These are phyloP conservation scores for Sebastes fasciatus DNA, from an alignment of 2,113 vertebrate genomes.

Conservation along the genomic window DNA sequence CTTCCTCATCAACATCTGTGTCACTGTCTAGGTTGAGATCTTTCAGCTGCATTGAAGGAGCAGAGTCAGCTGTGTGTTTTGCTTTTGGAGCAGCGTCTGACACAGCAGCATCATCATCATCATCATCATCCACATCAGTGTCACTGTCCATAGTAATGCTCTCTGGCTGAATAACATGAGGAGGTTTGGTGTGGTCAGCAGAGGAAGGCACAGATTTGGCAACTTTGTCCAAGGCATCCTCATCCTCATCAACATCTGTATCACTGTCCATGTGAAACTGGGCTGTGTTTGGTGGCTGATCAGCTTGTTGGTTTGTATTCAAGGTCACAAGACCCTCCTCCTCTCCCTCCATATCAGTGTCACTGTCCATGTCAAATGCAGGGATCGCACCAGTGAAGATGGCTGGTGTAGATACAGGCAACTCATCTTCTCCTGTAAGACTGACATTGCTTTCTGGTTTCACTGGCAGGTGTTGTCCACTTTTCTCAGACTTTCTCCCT, in stretches of 20 bases:
- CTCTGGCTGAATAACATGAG: conserved; percentile 35
- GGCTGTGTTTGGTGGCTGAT: conserved; percentile 28
- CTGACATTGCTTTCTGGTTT: conserved; percentile 28
- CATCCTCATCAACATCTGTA: conserved; percentile 73
- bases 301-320: conserved; percentile 21
- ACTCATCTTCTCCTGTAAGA: conserved; percentile 11
- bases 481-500: conserved; percentile 18
- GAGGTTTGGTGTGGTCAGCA: conserved; percentile 8
- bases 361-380: conserved; percentile 76
- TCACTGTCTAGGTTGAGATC: conserved; percentile 76
- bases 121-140: conserved; percentile 69
- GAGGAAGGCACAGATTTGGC: conserved; percentile 8
- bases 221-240: conserved; percentile 11
- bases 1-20: conserved; percentile 79
- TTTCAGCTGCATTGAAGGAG: conserved; percentile 11
- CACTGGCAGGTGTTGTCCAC: background rate
- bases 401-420: conserved; percentile 12
- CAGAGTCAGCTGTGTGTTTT: conserved; percentile 30
- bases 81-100: conserved; percentile 24
- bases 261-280: conserved; percentile 78
- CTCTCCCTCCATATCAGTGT: conserved; percentile 76
- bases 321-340: conserved; percentile 36
- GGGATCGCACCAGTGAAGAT: conserved; percentile 21
- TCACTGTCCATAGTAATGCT: conserved; percentile 65
- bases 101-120: background rate